These are phyloP conservation scores for Clarias macrocephalus DNA, from an alignment of 2,113 vertebrate genomes.

Conservation along the genomic window DNA sequence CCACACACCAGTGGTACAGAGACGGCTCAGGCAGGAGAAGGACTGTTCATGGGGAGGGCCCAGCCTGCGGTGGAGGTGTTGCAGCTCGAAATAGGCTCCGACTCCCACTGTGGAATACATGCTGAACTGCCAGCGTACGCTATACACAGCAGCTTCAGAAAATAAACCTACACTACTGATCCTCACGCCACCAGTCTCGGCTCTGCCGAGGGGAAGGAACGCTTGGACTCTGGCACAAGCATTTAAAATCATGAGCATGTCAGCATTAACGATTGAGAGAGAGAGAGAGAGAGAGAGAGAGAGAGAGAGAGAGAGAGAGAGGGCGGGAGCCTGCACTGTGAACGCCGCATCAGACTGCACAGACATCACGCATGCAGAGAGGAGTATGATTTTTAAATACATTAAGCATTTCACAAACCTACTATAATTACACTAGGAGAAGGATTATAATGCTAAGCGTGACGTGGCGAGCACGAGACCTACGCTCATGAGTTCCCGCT, in stretches of 20 bases:
- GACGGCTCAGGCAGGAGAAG: slow-evolving; percentile 28
- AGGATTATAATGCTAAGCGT: not conserved
- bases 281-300: not conserved
- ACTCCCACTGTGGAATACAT: slow-evolving; percentile 40
- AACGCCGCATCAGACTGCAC: not conserved
- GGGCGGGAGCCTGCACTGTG: not conserved
- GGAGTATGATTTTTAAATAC: not conserved
- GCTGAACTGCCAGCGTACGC: not conserved
- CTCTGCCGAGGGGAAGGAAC: not conserved
- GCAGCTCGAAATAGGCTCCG: slow-evolving; percentile 47
- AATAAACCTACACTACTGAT: not conserved
- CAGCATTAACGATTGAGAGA: not conserved
- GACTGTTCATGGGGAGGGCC: slow-evolving; percentile 24
- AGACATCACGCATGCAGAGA: not conserved
- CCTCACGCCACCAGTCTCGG: not conserved
- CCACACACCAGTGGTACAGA: slow-evolving; percentile 12
- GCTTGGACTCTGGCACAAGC: not conserved
- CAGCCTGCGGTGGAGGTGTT: slow-evolving; percentile 35
- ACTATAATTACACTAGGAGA: not conserved
- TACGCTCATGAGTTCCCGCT: slow-evolving; percentile 24
- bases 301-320: no score
- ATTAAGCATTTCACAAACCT: not conserved
- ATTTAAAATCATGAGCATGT: not conserved
- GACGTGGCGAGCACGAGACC: not conserved
- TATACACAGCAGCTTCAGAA: slow-evolving; percentile 10